phyloP scores from a whole-genome alignment of 2,888 invertebrate genomes.

The Melanostoma scalare region DNA sequence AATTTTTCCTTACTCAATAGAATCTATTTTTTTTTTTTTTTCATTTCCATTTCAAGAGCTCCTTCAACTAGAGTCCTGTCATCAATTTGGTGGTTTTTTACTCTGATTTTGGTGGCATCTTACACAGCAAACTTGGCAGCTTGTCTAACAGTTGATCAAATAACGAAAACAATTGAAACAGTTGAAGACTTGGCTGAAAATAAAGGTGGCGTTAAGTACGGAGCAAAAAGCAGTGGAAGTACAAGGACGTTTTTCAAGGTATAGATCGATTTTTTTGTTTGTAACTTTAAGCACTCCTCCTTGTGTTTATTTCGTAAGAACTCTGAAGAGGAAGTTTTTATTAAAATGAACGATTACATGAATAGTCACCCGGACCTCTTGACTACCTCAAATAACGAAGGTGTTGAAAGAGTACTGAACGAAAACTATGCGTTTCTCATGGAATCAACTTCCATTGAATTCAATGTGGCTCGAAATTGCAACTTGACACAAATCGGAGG shows the following conservation, averaged over 20 bases:
- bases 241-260: slow-evolving; percentile 95
- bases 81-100: slow-evolving; percentile 95
- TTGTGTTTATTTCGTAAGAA: slow-evolving; percentile 82
- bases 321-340: slow-evolving; percentile 88
- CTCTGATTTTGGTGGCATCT: slow-evolving; percentile 89
- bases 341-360: slow-evolving; percentile 92
- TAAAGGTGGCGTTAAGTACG: slow-evolving; percentile 92
- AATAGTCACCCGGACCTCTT: slow-evolving; percentile 84
- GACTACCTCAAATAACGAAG: slow-evolving; percentile 83
- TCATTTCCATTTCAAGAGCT: slow-evolving; percentile 84
- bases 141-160: slow-evolving; percentile 91
- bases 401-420: slow-evolving; percentile 82
- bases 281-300: not conserved
- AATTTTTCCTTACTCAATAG: too few relatives aligned
- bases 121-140: slow-evolving; percentile 96
- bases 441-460: slow-evolving; percentile 91
- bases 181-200: slow-evolving; percentile 91
- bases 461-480: slow-evolving; percentile 86
- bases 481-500: slow-evolving; percentile 85
- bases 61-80: slow-evolving; percentile 93
- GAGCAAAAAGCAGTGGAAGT: slow-evolving; percentile 91
- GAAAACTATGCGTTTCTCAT: slow-evolving; percentile 89
- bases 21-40: too few relatives aligned
- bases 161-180: slow-evolving; percentile 87
- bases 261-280: slow-evolving; percentile 64